Evolutionary conservation across 2,888 invertebrate species (phyloP).

Genomic region (Cenopis cana): DNA sequence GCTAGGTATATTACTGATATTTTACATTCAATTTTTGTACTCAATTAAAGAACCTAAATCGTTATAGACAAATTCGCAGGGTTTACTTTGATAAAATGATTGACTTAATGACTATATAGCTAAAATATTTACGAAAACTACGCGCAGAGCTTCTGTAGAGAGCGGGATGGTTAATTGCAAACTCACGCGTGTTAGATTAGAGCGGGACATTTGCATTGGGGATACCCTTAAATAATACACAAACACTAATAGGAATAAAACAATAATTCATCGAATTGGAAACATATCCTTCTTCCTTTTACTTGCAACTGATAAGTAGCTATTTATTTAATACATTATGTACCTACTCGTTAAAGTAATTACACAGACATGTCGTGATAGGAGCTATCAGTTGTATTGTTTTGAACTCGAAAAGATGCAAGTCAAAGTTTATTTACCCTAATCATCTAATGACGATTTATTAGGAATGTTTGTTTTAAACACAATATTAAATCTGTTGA

Average conservation of each 20-base stretch:
- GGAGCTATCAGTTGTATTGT: slow-evolving; percentile 20
- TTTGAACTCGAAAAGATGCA: slow-evolving; percentile 32
- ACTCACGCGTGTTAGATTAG: too few species aligned
- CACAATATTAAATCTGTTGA: background rate
- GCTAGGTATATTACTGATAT: too few species aligned
- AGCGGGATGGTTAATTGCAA: too few species aligned
- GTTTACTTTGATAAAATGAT: too few species aligned
- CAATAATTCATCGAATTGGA: slow-evolving; percentile 5
- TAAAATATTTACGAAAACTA: too few species aligned
- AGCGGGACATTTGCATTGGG: too few species aligned
- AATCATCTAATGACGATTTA: slow-evolving; percentile 17
- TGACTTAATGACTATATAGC: too few species aligned
- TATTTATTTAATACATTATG: too few species aligned
- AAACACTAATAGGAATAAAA: background rate
- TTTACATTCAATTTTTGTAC: too few species aligned
- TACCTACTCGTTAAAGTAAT: slow-evolving; percentile 24
- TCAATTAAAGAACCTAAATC: too few species aligned
- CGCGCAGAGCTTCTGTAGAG: too few species aligned
- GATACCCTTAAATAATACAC: slow-evolving; percentile 20
- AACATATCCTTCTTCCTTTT: slow-evolving; percentile 10
- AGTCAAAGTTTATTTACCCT: slow-evolving; percentile 34
- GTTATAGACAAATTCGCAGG: too few species aligned
- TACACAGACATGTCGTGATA: slow-evolving; percentile 31
- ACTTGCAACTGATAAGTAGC: background rate
- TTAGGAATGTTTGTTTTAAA: background rate